Conservation (phyloP, 37 sponge, comb jelly and placozoan genomes). For the Chondrilla cf. caribensis region DNA sequence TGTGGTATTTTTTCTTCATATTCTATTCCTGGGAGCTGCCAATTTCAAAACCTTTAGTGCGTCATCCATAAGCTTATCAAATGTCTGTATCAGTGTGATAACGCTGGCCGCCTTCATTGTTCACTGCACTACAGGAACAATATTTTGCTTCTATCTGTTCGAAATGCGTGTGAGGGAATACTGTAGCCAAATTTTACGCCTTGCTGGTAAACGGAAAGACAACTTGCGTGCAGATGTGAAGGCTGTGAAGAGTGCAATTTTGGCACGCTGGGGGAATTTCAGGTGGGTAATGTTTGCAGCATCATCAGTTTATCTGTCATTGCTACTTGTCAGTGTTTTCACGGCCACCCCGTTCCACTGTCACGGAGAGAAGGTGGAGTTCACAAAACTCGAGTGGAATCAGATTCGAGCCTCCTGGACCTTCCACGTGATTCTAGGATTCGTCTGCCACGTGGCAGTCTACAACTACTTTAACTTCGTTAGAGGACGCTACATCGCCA, state of each 20-base stretch:
- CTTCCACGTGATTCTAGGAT: not conserved
- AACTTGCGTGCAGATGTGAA: not conserved
- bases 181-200: not conserved
- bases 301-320: not conserved
- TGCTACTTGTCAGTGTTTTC: not conserved
- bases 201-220: not conserved
- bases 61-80: not conserved
- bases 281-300: not conserved
- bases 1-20: not conserved
- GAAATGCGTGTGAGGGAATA: constrained; percentile 15
- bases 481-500: not conserved
- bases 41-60: not conserved
- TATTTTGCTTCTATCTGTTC: constrained; percentile 1
- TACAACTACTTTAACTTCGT: not conserved
- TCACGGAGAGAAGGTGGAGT: not conserved
- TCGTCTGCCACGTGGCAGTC: not conserved
- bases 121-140: not conserved
- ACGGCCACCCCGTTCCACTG: constrained; percentile 14
- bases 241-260: not conserved
- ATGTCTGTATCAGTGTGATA: not conserved
- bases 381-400: not conserved
- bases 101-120: not conserved
- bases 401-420: not conserved
- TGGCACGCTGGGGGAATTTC: not conserved
- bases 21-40: not conserved